Evolutionary conservation across 2,797 vertebrate species (phyloP), one percentile per base, ranked within the genome.

Genomic region (Taeniopygia guttata): DNA sequence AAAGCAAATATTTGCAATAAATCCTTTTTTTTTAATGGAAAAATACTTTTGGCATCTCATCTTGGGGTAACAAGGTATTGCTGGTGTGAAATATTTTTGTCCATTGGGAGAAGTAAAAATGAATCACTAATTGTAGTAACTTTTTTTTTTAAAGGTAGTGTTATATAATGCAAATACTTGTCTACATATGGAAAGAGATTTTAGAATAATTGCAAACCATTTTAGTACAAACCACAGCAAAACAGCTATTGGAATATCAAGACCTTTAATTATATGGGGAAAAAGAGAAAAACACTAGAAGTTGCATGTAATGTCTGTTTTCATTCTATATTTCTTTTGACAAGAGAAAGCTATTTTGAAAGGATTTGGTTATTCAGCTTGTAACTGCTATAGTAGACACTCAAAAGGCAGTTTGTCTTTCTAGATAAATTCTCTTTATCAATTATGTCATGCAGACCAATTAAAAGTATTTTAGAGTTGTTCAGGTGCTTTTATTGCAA

Each of bases 371-470:
- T 95, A 84, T 84, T 88, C 60, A 69, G 40, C 74, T 94, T 95
- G 74, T 85, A 96, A 91, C 92, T 95, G 90, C 85, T 91, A 32
- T 7, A 76, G 21, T 67, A 93, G 76, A 90, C 64, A 95, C 95
- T 95, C 88, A 92, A 95, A 97, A 94, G 72, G 60, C 83, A 96
- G 69, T 96, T 95, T 96, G 23, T 93, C 86, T 83, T 97, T 96
- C 87, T 84, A 86, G 84, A 93, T 78, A 92, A 96, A 74, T 94
- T 46, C 69, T 89, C 78, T 52, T 94, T 95, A 95, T 96, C 87
- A 96, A 73, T 87, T 94, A 51, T 96, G 79, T 82, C 68, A 78
- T 68, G 45, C 16, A 74, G 66, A 77, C 89, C 54, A 74, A 77
- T 25, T 78, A 80, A 77, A 74, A 80, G 72, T 76, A 74, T 74